Evolutionary conservation across 2,797 vertebrate genomes (phyloP), one percentile per base, ranked within the genome.

Genomic region (Avahi laniger): DNA sequence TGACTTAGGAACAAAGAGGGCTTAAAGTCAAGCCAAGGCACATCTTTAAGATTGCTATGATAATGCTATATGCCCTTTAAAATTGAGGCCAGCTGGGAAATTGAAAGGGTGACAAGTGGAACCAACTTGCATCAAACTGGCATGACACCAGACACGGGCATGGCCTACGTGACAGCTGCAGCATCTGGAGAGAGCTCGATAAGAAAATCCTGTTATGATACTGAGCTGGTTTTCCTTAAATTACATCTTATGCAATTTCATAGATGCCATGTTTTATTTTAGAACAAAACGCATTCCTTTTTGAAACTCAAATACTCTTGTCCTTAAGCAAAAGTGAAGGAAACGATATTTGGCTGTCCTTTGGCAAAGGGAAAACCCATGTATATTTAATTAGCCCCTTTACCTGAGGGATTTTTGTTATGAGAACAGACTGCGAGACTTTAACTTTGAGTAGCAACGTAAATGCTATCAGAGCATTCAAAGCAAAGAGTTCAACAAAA

Each of bases 31-130:
- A 98, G 88, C 73, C 80, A 98, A 97, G n/a, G 46, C 92, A 93
- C 94, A 95, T 98, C 97, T 97, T 98, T 96, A 98, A 98, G 98
- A 98, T 99, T 92, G 94, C 93, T 96, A 85, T 97, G 98, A 99
- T 98, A 98, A 98, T 98, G 98, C 94, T 98, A 99, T 98, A 98
- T 93, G 97, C 97, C 98, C 98, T 98, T 98, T 98, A 98, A 98
- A 98, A 98, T 59, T 30, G 96, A 98, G 98, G 96, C 98, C 97
- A 97, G 97, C 97, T 98, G 98, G 97, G 98, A 98, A 98, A 98
- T 98, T 96, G 98, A 98, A 99, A 98, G 98, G 97, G 97, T 98
- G 98, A 98, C 98, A 98, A 98, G 98, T 98, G 98, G 98, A 99
- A 99, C 98, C 97, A 98, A 98, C 98, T 98, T 94, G 91, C 97